These are phyloP conservation scores for Cynoglossus semilaevis DNA, from an alignment of 2,113 vertebrate genomes.

Conservation along the genomic window DNA sequence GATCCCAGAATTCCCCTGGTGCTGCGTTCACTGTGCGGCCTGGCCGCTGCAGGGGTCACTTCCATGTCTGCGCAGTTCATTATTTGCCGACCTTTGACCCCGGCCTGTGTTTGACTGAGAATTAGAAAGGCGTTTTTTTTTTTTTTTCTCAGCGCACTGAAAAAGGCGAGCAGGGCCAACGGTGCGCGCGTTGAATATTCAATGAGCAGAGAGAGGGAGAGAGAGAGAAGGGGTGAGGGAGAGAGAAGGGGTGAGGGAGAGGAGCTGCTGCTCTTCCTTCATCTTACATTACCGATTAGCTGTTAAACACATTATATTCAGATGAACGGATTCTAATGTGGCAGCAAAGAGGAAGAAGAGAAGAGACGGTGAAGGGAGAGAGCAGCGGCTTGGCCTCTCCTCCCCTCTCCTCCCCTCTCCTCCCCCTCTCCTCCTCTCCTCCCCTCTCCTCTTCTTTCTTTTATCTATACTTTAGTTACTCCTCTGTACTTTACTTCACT, in stretches of 20 bases:
- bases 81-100: constrained; percentile 92
- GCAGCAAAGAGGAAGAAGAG: constrained; percentile 47
- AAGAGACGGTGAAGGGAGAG: constrained; percentile 48
- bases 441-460: no score
- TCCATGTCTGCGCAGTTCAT: constrained; percentile 93
- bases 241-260: no score
- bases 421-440: no score
- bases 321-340: constrained; percentile 64
- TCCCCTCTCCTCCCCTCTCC: no score
- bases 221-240: constrained; percentile 38
- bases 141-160: constrained; percentile 62
- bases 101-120: constrained; percentile 81
- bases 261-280: constrained; percentile 66
- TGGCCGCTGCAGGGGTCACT: constrained; percentile 81
- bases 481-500: no score
- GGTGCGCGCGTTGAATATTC: constrained; percentile 71
- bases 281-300: constrained; percentile 69
- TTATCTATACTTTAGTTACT: no score
- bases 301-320: constrained; percentile 67
- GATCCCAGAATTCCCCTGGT: no score
- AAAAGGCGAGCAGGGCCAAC: constrained; percentile 64
- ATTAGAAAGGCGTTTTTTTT: constrained; percentile 75
- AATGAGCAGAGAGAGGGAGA: constrained; percentile 58
- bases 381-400: constrained; percentile 28
- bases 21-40: constrained; percentile 18